A percentile compares a stretch with the other conserved stretches of the same genome.
phyloP scores from a whole-genome alignment of 2,113 vertebrate genomes.

The Hemibagrus wyckioides region DNA sequence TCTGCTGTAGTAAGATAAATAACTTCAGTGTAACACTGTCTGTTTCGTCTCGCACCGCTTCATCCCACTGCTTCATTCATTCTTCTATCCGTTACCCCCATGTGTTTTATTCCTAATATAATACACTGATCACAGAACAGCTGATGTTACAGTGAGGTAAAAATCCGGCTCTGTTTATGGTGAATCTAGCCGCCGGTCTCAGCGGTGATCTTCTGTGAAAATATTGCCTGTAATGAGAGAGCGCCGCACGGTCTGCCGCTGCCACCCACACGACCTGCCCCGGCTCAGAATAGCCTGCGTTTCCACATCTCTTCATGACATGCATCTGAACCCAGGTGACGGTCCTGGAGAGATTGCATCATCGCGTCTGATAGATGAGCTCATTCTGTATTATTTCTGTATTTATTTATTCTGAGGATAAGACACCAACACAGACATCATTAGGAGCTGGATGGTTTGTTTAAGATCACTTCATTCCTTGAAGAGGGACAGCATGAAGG shows the following conservation, averaged over 20 bases:
- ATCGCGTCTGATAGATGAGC: neutral
- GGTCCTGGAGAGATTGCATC: neutral
- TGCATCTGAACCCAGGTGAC: slow-evolving; percentile 5
- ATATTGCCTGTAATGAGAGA: slow-evolving; percentile 51
- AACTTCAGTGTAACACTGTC: too few relatives aligned
- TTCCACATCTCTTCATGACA: neutral
- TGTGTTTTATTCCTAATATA: too few relatives aligned
- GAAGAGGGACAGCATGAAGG: neutral
- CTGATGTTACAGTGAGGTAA: neutral
- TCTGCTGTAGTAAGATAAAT: too few relatives aligned
- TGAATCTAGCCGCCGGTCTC: neutral
- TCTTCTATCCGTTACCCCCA: too few relatives aligned
- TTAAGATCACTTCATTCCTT: neutral
- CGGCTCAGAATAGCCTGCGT: slow-evolving; percentile 2
- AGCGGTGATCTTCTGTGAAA: slow-evolving; percentile 54
- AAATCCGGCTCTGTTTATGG: neutral
- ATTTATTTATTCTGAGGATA: neutral
- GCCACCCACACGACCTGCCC: slow-evolving; percentile 25
- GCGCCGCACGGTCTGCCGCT: slow-evolving; percentile 13
- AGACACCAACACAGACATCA: neutral
- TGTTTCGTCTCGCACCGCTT: too few relatives aligned
- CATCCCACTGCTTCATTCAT: too few relatives aligned
- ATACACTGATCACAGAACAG: too few relatives aligned
- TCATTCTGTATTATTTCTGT: neutral
- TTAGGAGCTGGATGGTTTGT: neutral